phyloP scores from a whole-genome alignment of 1,140 invertebrate species.

The Leguminivora glycinivorella region DNA sequence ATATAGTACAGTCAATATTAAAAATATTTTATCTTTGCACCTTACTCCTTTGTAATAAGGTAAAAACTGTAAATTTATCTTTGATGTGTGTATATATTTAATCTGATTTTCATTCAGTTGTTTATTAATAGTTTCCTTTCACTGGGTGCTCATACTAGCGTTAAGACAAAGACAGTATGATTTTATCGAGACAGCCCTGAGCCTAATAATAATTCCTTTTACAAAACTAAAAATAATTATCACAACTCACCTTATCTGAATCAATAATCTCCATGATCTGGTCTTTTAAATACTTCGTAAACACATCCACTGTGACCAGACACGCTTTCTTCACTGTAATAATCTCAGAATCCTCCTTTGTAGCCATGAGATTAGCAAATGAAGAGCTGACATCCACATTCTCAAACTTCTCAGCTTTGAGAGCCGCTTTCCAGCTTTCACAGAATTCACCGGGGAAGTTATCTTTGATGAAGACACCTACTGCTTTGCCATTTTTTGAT shows the following conservation, averaged over 20 bases:
- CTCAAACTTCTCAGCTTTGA: slow-evolving; percentile 90
- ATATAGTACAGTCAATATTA: no score
- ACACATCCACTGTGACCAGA: slow-evolving; percentile 95
- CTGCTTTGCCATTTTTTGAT: slow-evolving; percentile 92
- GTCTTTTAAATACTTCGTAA: slow-evolving; percentile 97
- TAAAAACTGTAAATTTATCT: no score
- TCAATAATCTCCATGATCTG: slow-evolving; percentile 99
- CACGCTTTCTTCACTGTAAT: slow-evolving; percentile 96
- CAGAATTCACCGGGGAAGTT: slow-evolving; percentile 96
- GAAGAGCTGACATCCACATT: slow-evolving; percentile 92
- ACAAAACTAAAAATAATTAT: no score
- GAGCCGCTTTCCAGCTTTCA: slow-evolving; percentile 90
- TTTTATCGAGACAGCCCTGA: no score
- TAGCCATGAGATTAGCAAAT: slow-evolving; percentile 93
- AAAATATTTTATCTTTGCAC: no score
- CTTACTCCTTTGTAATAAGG: no score
- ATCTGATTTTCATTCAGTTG: no score
- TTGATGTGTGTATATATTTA: no score
- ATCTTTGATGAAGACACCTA: slow-evolving; percentile 97
- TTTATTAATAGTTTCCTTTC: no score
- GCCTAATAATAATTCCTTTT: no score
- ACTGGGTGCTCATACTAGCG: no score
- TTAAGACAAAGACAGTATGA: no score
- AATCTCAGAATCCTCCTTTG: slow-evolving; percentile 97
- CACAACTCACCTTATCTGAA: slow-evolving; percentile 89